Percentiles rank a stretch among this genome's conserved stretches.
Evolutionary conservation across 2,797 vertebrate species (phyloP).

Genomic region (Rhabdomys pumilio): DNA sequence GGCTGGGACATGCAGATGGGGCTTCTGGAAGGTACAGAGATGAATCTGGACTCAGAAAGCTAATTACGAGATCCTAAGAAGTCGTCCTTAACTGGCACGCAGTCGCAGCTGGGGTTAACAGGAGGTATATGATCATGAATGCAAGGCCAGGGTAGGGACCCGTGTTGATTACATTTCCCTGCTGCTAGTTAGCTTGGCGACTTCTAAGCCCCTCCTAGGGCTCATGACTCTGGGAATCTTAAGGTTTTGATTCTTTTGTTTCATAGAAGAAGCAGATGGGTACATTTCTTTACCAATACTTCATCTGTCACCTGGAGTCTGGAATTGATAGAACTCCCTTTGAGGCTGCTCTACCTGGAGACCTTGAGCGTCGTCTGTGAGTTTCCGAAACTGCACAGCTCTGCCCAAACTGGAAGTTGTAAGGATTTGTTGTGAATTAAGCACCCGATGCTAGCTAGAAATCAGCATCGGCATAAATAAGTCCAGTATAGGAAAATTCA

Average conservation of each 20-base stretch:
- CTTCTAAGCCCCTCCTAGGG: fast-evolving
- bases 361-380: too few species aligned
- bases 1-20: fast-evolving
- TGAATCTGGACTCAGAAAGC: background rate
- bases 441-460: background rate
- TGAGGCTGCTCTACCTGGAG: fast-evolving
- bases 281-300: background rate
- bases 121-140: fast-evolving
- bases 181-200: fast-evolving
- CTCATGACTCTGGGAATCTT: background rate
- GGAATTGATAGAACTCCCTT: fast-evolving
- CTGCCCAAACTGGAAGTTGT: background rate
- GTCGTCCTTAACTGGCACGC: fast-evolving
- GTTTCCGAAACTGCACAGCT: background rate
- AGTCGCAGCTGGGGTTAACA: fast-evolving
- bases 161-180: fast-evolving
- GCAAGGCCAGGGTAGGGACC: background rate
- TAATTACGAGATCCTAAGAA: background rate
- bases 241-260: background rate
- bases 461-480: background rate
- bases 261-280: background rate
- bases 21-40: background rate
- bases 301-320: background rate
- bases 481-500: background rate
- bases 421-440: background rate